phyloP scores from a whole-genome alignment of 2,113 vertebrate species.

The Stomatorhinus ivindoensis region DNA sequence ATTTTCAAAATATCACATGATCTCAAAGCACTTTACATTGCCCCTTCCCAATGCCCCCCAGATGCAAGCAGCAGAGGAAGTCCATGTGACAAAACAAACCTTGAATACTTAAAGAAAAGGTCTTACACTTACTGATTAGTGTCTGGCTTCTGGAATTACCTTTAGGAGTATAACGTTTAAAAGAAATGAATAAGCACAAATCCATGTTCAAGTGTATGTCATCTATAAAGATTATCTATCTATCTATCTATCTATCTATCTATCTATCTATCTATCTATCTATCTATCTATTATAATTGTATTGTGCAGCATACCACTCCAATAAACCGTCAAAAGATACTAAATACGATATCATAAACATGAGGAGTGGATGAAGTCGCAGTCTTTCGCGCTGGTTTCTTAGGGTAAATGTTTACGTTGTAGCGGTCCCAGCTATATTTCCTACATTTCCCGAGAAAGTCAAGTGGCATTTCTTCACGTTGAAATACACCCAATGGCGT shows the following conservation, averaged over 20 bases:
- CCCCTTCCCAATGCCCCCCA: not conserved
- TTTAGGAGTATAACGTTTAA: too few species aligned
- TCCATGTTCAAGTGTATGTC: too few species aligned
- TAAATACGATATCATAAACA: not conserved
- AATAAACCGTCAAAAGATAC: not conserved
- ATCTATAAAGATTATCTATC: too few species aligned
- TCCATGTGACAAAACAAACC: too few species aligned
- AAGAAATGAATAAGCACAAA: too few species aligned
- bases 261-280: too few species aligned
- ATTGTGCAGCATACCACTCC: not conserved
- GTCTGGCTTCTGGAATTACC: too few species aligned
- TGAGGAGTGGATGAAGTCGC: not conserved
- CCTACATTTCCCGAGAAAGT: constrained; percentile 5
- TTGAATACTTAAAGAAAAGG: too few species aligned
- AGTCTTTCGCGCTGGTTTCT: not conserved
- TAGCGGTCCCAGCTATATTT: not conserved
- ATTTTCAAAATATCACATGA: not conserved
- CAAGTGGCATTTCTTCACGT: not conserved
- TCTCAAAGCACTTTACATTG: not conserved
- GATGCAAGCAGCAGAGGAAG: not conserved
- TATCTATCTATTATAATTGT: too few species aligned
- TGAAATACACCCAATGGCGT: not conserved
- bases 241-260: too few species aligned
- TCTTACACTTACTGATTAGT: too few species aligned
- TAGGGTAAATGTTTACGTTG: not conserved